Conservation (phyloP, 2,797 vertebrate species). For the Cirrhinus molitorella region DNA sequence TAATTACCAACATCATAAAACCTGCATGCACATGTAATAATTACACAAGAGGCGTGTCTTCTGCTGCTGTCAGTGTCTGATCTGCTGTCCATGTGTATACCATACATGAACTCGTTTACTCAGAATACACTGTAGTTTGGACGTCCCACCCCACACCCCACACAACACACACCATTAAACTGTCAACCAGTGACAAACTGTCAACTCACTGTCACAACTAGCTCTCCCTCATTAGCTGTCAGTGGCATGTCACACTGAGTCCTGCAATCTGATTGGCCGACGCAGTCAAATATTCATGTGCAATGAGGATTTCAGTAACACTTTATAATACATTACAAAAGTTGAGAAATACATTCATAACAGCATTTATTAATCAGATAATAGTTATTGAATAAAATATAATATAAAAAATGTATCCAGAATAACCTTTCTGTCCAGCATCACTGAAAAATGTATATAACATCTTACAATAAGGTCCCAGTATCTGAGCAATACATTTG, state of each 20-base stretch:
- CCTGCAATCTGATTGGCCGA: not conserved
- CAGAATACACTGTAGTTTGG: not conserved
- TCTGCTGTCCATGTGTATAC: not conserved
- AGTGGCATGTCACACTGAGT: not conserved
- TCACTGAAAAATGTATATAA: not conserved
- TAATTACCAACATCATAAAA: no score
- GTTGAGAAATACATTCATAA: no score
- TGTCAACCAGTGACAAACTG: not conserved
- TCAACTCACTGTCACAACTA: not conserved
- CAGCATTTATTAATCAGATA: not conserved
- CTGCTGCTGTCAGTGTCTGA: no score
- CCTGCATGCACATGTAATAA: no score
- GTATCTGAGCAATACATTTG: not conserved
- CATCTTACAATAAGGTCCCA: not conserved
- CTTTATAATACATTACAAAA: not conserved
- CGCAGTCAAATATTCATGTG: not conserved
- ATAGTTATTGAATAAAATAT: not conserved
- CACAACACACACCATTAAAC: not conserved
- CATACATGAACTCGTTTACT: constrained; percentile 15
- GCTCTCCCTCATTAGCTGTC: not conserved
- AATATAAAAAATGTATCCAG: no score
- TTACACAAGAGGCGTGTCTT: no score
- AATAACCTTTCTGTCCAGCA: not conserved
- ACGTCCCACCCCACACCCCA: not conserved
- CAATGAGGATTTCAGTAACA: not conserved